A percentile compares a stretch with the other conserved stretches of the same genome.
Evolutionary conservation across 2,113 vertebrate species (phyloP).

Genomic region (Varanus komodoensis): DNA sequence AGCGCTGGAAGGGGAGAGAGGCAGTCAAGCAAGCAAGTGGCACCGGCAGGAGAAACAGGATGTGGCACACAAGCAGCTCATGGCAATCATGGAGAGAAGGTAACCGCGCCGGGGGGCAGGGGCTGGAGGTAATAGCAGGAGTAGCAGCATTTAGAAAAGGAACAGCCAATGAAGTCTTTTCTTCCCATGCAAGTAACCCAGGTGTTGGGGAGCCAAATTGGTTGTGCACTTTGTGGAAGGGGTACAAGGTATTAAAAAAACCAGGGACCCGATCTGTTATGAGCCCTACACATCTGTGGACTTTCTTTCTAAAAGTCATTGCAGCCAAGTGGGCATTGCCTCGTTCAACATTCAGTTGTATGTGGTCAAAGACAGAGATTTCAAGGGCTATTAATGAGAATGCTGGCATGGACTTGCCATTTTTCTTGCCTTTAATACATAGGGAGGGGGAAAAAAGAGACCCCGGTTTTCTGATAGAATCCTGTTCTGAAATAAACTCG

Average conservation of each 20-base stretch:
- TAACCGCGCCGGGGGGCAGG: too few species aligned
- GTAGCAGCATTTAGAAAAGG: not conserved
- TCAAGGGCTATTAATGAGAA: conserved; percentile 13
- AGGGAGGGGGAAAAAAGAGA: not conserved
- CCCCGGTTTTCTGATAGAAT: not conserved
- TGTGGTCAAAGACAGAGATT: not conserved
- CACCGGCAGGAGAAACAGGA: too few species aligned
- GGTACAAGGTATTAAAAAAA: not conserved
- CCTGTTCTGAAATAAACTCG: not conserved
- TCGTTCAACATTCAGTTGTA: not conserved
- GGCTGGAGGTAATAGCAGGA: not conserved
- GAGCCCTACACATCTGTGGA: not conserved
- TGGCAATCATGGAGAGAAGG: too few species aligned
- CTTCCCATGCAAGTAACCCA: not conserved
- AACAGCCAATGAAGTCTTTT: not conserved
- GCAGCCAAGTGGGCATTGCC: not conserved
- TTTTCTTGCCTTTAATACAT: accelerated
- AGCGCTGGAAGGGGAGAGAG: too few species aligned
- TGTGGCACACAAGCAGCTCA: too few species aligned
- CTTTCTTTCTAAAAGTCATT: not conserved
- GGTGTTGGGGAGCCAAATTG: not conserved
- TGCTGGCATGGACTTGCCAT: not conserved
- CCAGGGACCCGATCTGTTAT: not conserved
- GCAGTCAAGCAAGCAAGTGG: too few species aligned
- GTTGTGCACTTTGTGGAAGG: not conserved